These are phyloP conservation scores for Lonchura striata DNA, from an alignment of 2,113 vertebrate genomes.

Conservation along the genomic window DNA sequence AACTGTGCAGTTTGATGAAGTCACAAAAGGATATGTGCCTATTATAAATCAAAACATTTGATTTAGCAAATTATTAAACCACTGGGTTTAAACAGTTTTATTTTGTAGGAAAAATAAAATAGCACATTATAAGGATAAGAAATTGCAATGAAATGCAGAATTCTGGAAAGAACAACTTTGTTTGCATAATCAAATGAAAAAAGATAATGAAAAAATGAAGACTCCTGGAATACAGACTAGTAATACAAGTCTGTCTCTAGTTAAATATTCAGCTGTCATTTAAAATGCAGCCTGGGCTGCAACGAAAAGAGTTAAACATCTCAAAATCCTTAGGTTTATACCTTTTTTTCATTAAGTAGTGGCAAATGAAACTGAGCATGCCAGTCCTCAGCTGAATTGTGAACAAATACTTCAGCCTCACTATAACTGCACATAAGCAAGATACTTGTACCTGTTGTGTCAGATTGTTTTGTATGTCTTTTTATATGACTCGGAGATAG, in stretches of 20 bases:
- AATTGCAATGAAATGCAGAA: not conserved
- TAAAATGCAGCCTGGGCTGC: not conserved
- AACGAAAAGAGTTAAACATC: not conserved
- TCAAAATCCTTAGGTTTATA: not conserved
- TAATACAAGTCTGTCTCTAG: not conserved
- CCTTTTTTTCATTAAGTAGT: not conserved
- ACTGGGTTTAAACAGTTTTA: not conserved
- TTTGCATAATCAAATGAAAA: not conserved
- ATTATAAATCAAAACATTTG: not conserved
- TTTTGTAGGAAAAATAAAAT: not conserved
- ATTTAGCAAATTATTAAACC: not conserved
- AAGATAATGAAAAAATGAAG: not conserved
- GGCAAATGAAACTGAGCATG: not conserved
- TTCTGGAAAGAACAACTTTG: not conserved
- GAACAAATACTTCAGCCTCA: not conserved
- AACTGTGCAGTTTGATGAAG: conserved; percentile 97
- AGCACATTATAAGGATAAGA: not conserved
- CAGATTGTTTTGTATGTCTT: not conserved
- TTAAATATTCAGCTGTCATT: not conserved
- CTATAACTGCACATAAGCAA: not conserved
- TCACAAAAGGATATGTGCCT: conserved; percentile 98
- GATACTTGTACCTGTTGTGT: not conserved
- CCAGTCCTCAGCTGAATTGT: not conserved
- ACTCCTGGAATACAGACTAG: not conserved
- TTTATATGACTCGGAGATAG: not conserved